Evolutionary conservation across 2,113 vertebrate species (phyloP).

Genomic region (Erpornis zantholeuca): DNA sequence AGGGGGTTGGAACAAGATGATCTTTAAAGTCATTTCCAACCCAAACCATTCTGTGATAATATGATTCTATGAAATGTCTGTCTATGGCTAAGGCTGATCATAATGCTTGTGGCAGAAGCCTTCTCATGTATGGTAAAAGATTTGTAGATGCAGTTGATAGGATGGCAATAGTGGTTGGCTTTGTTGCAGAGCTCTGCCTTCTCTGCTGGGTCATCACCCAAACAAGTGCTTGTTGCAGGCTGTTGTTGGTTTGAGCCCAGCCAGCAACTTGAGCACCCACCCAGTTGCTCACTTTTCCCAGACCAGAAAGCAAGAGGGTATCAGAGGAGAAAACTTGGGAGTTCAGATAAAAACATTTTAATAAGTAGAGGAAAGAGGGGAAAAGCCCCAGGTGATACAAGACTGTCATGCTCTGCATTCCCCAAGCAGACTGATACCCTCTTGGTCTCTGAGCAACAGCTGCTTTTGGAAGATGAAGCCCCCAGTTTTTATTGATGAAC

Average conservation of each 20-base stretch:
- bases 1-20: too few species aligned
- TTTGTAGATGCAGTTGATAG: not conserved
- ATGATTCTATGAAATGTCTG: not conserved
- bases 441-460: not conserved
- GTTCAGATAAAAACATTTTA: not conserved
- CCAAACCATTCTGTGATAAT: not conserved
- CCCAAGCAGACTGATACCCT: not conserved
- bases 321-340: not conserved
- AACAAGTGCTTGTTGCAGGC: not conserved
- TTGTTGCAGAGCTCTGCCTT: not conserved
- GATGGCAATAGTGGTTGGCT: not conserved
- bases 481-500: not conserved
- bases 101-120: not conserved
- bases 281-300: not conserved
- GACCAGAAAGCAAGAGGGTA: not conserved
- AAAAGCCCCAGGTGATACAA: not conserved
- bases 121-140: not conserved
- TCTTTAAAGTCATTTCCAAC: not conserved
- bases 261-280: not conserved
- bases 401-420: not conserved
- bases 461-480: not conserved
- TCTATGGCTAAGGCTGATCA: not conserved
- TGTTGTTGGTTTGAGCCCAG: not conserved
- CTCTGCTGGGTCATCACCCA: not conserved
- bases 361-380: not conserved